Percentiles rank a stretch among this genome's conserved stretches.
These are phyloP conservation scores for Colletes gigas DNA, from an alignment of 1,140 invertebrate species.

Conservation along the genomic window DNA sequence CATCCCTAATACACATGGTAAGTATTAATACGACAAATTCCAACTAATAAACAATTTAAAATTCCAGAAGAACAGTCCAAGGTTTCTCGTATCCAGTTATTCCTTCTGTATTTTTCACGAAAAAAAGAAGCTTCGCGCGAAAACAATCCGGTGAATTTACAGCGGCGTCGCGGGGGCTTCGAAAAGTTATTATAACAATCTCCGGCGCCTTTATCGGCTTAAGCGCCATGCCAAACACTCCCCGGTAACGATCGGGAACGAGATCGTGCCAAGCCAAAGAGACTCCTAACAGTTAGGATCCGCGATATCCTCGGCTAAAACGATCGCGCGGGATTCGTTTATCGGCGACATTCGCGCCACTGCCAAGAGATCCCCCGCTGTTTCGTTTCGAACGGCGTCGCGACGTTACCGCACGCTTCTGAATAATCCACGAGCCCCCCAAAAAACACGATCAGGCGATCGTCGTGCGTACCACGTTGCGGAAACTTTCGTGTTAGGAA, in stretches of 20 bases:
- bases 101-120: background rate
- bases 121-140: slow-evolving; percentile 23
- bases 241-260: slow-evolving; percentile 48
- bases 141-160: slow-evolving; percentile 48
- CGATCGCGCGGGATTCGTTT: slow-evolving; percentile 50
- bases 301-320: slow-evolving; percentile 46
- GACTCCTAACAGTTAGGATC: slow-evolving; percentile 15
- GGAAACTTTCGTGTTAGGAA: too few species aligned
- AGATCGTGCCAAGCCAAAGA: slow-evolving; percentile 56
- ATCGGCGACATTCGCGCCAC: slow-evolving; percentile 24
- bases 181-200: slow-evolving; percentile 63
- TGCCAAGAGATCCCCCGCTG: slow-evolving; percentile 34
- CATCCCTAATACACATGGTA: too few species aligned
- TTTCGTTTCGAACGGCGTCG: background rate
- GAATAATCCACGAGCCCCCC: background rate
- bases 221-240: slow-evolving; percentile 56
- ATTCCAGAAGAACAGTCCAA: too few species aligned
- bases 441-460: background rate
- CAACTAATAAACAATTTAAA: too few species aligned
- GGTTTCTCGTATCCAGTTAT: too few species aligned
- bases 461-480: too few species aligned
- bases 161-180: background rate
- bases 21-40: too few species aligned
- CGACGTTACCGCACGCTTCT: background rate
- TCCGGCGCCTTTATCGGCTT: slow-evolving; percentile 61